Base-by-base conservation (phyloP, 1,140 invertebrate species). In the Drosophila aff. region DNA sequence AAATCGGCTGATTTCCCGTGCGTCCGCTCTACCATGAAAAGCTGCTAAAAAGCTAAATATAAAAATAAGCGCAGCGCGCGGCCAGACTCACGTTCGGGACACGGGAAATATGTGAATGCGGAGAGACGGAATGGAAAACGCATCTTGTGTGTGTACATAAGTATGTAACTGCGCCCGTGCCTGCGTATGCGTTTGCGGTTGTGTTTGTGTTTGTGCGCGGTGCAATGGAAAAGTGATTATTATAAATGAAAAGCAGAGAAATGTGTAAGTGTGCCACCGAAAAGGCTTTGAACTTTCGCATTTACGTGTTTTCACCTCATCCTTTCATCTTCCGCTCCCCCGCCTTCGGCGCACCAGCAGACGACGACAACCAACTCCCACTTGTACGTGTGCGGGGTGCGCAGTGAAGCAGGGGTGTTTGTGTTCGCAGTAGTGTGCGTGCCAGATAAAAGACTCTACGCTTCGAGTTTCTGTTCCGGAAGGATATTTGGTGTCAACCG, bases 1-100 rank as follows among this genome's bases (percentile, higher is more conserved):
- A 85, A 86, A 67, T 85, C 82, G 78, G 82, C 78, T 85, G 74
- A 78, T 81, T 78, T 84, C 60, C 69, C 44, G 75, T 81, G 38
- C 60, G 65, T 76, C 60, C 57, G 59, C 18, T 55, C 60, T 68
- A 68, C 67, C 59, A 71, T 83, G 83, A 82, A 87, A 87, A 82
- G 83, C 82, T 87, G 83, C 83, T 86, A 87, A 86, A 86, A 86
- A 87, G 84, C 84, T 89, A 89, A 84, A 84, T 89, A 90, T 89
- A 89, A 89, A 89, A 90, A 90, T 90, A 85, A 89, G 84, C 84
- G 84, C 84, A 89, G 68, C 73, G 59, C 78, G 60, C 78, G n/a
- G n/a, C n/a, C n/a, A n/a, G n/a, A n/a, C n/a, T n/a, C n/a, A n/a
- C n/a, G 63, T 61, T 44, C 23, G 47, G 47, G 47, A 66, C 52